A percentile compares a stretch with the other conserved stretches of the same genome.
phyloP scores from a whole-genome alignment of 2,888 invertebrate genomes.

The Antheraea assamensis region DNA sequence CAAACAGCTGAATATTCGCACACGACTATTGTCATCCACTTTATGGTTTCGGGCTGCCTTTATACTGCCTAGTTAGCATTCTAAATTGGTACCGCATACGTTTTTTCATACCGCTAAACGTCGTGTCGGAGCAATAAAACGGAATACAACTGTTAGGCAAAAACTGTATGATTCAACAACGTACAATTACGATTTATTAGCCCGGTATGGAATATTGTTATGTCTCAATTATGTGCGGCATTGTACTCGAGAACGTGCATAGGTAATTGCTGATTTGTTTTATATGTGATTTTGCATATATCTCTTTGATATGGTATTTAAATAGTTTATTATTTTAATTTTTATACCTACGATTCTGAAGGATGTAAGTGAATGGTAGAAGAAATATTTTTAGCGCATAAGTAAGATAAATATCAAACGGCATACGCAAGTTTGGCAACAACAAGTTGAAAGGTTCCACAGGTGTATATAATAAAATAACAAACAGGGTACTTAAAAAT shows the following conservation, averaged over 20 bases:
- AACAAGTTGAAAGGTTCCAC: background rate
- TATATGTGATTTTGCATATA: slow-evolving; percentile 31
- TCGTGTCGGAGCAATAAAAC: slow-evolving; percentile 73
- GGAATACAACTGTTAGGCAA: slow-evolving; percentile 50
- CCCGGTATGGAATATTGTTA: slow-evolving; percentile 43
- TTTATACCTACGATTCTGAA: background rate
- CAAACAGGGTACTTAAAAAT: background rate
- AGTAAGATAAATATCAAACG: background rate
- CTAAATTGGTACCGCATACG: slow-evolving; percentile 71
- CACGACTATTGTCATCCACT: slow-evolving; percentile 77
- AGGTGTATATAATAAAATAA: background rate
- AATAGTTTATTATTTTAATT: background rate
- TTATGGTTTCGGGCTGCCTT: slow-evolving; percentile 79
- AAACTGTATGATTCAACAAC: slow-evolving; percentile 59
- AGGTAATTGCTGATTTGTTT: slow-evolving; percentile 17
- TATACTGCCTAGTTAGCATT: slow-evolving; percentile 76
- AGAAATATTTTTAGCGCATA: background rate
- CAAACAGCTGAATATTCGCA: slow-evolving; percentile 78
- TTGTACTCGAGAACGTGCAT: slow-evolving; percentile 34
- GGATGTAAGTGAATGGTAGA: background rate
- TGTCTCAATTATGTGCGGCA: slow-evolving; percentile 50
- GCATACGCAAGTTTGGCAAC: background rate
- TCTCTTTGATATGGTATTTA: background rate
- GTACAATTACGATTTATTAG: slow-evolving; percentile 54
- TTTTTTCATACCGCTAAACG: slow-evolving; percentile 78